These are phyloP conservation scores for Urocynchramus pylzowi DNA, from an alignment of 2,113 vertebrate species.

Conservation along the genomic window DNA sequence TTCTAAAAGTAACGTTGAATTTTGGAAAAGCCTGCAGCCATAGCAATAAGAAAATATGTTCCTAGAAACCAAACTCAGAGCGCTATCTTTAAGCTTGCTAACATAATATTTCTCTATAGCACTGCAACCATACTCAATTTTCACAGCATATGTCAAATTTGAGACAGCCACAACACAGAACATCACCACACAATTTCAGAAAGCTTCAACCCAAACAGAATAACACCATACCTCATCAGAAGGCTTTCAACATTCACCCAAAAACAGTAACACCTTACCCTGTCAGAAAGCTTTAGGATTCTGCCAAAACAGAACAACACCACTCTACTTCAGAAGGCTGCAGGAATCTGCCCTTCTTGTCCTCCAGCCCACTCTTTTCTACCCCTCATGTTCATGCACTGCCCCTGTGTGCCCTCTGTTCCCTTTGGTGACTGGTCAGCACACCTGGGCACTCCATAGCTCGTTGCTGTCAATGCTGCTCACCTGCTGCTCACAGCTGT, in stretches of 20 bases:
- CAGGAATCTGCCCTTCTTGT: not conserved
- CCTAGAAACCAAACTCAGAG: not conserved
- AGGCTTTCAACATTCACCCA: no score
- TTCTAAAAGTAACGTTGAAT: not conserved
- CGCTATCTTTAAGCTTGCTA: not conserved
- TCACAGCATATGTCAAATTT: not conserved
- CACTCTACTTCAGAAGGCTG: not conserved
- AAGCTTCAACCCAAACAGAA: not conserved
- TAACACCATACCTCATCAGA: not conserved
- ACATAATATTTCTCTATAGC: not conserved
- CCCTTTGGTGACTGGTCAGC: not conserved
- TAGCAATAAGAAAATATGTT: not conserved
- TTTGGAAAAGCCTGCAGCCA: not conserved
- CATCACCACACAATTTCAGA: not conserved
- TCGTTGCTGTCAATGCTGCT: not conserved
- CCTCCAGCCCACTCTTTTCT: not conserved
- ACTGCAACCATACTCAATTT: not conserved
- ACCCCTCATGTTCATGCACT: not conserved
- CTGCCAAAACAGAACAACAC: not conserved
- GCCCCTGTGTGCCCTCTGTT: not conserved
- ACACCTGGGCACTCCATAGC: not conserved
- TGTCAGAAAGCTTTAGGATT: not conserved
- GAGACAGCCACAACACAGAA: not conserved
- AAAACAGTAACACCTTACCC: not conserved
- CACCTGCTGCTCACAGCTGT: not conserved